These are phyloP conservation scores for Troides helena DNA, from an alignment of 2,888 invertebrate genomes.

Conservation along the genomic window DNA sequence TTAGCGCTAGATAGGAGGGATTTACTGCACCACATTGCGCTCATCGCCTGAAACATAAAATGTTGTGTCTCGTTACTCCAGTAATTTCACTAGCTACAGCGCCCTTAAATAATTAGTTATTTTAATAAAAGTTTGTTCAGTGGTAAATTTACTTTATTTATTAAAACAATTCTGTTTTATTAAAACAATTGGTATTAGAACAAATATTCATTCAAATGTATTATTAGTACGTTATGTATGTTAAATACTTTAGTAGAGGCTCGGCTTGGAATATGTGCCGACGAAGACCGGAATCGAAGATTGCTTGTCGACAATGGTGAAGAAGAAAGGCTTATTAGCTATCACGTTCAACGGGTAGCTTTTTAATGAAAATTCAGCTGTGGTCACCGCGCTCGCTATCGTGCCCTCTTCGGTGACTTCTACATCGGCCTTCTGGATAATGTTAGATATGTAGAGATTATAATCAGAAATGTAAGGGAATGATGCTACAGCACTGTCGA, in stretches of 20 bases:
- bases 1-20: too few relatives aligned
- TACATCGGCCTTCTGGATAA: constrained; percentile 66
- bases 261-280: constrained; percentile 67
- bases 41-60: too few relatives aligned
- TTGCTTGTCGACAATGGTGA: constrained; percentile 61
- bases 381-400: constrained; percentile 49
- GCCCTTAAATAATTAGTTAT: too few relatives aligned
- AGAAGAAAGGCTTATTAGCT: constrained; percentile 64
- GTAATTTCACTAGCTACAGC: too few relatives aligned
- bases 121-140: too few relatives aligned
- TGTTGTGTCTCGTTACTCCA: too few relatives aligned
- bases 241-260: constrained; percentile 40
- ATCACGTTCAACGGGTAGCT: constrained; percentile 46
- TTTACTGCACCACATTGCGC: too few relatives aligned
- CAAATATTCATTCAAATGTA: too few relatives aligned
- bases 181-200: too few relatives aligned
- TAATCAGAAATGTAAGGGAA: constrained; percentile 54
- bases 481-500: constrained; percentile 47
- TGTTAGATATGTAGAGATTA: constrained; percentile 51
- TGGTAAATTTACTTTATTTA: too few relatives aligned
- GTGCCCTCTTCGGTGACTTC: constrained; percentile 68
- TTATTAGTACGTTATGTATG: too few relatives aligned
- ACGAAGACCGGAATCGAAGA: constrained; percentile 55
- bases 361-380: constrained; percentile 43
- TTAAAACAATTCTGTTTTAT: too few relatives aligned